These are phyloP conservation scores for Chloroceryle aenea DNA, from an alignment of 2,113 vertebrate genomes.

Conservation along the genomic window DNA sequence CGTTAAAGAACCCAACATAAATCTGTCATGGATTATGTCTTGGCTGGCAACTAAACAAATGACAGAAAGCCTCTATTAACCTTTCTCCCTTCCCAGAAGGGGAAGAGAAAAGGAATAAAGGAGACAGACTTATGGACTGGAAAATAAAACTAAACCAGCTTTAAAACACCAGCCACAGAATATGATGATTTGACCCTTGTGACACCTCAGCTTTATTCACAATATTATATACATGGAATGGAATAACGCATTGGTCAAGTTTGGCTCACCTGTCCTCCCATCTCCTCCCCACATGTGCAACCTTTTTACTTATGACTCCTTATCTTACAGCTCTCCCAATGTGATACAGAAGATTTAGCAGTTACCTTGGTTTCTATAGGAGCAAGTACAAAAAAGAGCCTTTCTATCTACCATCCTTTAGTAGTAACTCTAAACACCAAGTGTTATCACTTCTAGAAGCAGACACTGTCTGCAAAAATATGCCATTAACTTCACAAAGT, in stretches of 20 bases:
- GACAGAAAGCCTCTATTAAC: not conserved
- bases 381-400: not conserved
- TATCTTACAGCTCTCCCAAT: not conserved
- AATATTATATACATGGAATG: not conserved
- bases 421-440: not conserved
- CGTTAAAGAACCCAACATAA: not conserved
- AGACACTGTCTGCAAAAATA: not conserved
- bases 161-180: not conserved
- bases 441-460: not conserved
- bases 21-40: not conserved
- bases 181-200: not conserved
- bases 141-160: not conserved
- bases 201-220: not conserved
- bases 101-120: not conserved
- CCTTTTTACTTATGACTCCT: not conserved
- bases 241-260: not conserved
- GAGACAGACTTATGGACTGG: not conserved
- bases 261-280: not conserved
- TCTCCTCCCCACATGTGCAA: too few relatives aligned
- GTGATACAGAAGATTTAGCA: not conserved
- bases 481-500: not conserved
- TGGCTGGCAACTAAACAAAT: not conserved
- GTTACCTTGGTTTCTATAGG: not conserved
- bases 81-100: not conserved
- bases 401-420: not conserved